Evolutionary conservation across 2,888 invertebrate genomes (phyloP).

Genomic region (Lasioglossum leucozonium): DNA sequence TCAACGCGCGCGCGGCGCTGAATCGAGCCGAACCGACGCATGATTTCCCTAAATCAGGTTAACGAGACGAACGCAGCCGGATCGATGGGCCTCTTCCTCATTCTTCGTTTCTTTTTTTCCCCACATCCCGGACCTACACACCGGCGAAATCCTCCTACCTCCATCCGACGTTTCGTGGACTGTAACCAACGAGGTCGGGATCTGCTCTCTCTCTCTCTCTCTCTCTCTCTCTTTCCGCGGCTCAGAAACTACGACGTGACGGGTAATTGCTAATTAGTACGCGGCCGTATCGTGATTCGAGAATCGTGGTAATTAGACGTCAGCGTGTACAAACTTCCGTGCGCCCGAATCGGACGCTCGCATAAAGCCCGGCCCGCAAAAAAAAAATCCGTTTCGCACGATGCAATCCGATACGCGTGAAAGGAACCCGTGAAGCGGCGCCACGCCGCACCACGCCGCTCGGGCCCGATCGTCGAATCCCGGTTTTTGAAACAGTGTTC

Average conservation of each 20-base stretch:
- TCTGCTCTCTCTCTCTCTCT: not conserved
- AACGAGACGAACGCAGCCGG: conserved; percentile 65
- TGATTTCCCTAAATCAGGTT: conserved; percentile 70
- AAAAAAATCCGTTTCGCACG: not conserved
- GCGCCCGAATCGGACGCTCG: conserved; percentile 44
- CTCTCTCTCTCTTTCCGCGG: not conserved
- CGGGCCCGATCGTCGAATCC: conserved; percentile 3
- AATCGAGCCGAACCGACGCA: conserved; percentile 50
- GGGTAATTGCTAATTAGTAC: conserved; percentile 72
- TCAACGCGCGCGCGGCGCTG: conserved; percentile 44
- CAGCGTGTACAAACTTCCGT: conserved; percentile 46
- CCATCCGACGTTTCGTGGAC: not conserved
- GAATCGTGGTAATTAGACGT: conserved; percentile 68
- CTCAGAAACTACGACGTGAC: conserved; percentile 60
- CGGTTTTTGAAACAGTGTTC: conserved; percentile 7
- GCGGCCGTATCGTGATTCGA: conserved; percentile 56
- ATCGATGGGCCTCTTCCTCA: conserved; percentile 66
- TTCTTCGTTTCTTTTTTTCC: not conserved
- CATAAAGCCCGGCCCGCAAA: conserved; percentile 12
- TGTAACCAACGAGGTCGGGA: conserved; percentile 31
- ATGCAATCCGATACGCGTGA: conserved; percentile 24
- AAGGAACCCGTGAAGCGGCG: conserved; percentile 15
- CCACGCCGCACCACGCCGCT: not conserved
- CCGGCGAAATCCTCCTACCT: not conserved
- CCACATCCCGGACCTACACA: conserved; percentile 1